These are phyloP conservation scores for Anthoscopus minutus DNA, from an alignment of 2,113 vertebrate genomes.

Conservation along the genomic window DNA sequence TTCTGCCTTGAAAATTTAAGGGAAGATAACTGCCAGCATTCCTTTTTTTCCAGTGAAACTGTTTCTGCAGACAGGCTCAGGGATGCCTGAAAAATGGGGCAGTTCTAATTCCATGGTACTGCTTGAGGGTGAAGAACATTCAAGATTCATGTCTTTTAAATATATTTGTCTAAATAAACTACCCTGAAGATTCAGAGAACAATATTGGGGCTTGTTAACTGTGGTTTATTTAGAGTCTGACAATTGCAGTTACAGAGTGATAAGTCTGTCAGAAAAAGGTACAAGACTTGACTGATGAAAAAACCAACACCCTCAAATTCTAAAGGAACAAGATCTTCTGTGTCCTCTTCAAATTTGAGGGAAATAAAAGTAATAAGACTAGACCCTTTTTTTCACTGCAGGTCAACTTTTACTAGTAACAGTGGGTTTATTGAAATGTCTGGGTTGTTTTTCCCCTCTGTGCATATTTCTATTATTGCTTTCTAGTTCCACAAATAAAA, in stretches of 20 bases:
- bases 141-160: background rate
- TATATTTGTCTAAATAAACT: background rate
- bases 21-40: background rate
- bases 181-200: background rate
- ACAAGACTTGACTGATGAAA: background rate
- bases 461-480: background rate
- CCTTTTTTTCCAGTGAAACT: background rate
- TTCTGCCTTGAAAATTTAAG: background rate
- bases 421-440: background rate
- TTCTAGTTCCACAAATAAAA: background rate
- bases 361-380: background rate
- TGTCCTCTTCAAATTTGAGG: background rate
- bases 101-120: background rate
- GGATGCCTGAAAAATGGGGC: background rate
- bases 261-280: background rate
- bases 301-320: background rate
- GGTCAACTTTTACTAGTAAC: conserved; percentile 24
- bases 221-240: background rate
- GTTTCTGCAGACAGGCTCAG: background rate
- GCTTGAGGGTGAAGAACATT: background rate
- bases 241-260: background rate
- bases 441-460: background rate
- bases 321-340: background rate
- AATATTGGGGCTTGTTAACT: fast-evolving
- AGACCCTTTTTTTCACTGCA: background rate